Conservation (phyloP, 1,140 invertebrate genomes). For the Paraescarpia echinospica region DNA sequence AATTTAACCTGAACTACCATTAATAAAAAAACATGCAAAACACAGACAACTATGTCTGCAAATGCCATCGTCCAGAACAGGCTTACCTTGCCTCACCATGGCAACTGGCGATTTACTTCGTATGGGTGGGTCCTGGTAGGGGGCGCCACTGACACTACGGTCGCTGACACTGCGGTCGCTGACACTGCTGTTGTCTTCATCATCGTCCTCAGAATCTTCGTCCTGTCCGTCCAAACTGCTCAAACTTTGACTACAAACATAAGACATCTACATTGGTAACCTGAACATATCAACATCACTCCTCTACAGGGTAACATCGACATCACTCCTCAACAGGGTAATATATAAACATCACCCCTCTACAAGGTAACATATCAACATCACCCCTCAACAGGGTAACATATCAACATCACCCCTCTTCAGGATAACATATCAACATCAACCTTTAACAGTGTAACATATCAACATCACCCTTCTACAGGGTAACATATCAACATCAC, state of each 20-base stretch:
- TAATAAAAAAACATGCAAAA: background rate
- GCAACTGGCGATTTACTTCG: background rate
- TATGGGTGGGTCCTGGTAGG: background rate
- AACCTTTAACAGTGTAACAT: no score
- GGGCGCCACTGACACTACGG: background rate
- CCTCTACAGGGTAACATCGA: background rate
- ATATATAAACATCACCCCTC: no score
- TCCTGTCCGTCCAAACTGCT: conserved; percentile 16
- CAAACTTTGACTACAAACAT: conserved; percentile 15
- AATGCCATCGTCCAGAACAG: background rate
- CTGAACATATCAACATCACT: background rate
- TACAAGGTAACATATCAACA: no score
- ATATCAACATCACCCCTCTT: no score
- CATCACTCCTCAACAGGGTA: no score
- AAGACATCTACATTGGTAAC: background rate
- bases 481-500: no score
- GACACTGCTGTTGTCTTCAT: background rate
- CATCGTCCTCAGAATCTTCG: conserved; percentile 10
- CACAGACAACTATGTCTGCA: background rate
- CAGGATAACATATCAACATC: no score
- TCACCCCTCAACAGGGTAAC: no score
- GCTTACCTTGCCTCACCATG: background rate
- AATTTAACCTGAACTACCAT: no score
- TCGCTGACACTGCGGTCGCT: background rate
- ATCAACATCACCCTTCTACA: no score